These are phyloP conservation scores for Spea bombifrons DNA, from an alignment of 2,113 vertebrate genomes.

Conservation along the genomic window DNA sequence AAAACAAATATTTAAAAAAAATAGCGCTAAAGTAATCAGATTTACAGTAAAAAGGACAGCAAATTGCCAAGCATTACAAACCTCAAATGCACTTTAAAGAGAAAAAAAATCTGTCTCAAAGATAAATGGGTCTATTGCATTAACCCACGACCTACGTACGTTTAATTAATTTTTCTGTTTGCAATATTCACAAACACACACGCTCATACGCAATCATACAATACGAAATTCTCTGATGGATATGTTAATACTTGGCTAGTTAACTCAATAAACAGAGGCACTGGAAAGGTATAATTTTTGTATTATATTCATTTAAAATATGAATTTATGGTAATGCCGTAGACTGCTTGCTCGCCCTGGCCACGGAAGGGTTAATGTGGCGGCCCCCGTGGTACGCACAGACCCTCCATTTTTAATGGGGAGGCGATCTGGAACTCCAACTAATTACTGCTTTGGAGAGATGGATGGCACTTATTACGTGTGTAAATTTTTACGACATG, in stretches of 20 bases:
- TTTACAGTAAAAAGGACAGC: slow-evolving; percentile 29
- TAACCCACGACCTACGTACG: slow-evolving; percentile 20
- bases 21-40: slow-evolving; percentile 20
- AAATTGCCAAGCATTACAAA: neutral
- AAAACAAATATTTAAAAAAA: slow-evolving; percentile 25
- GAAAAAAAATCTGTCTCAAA: slow-evolving; percentile 1
- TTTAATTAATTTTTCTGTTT: slow-evolving; percentile 15
- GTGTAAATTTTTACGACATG: slow-evolving; percentile 46
- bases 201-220: too few species aligned
- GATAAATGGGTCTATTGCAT: slow-evolving; percentile 12
- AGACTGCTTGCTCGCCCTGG: too few species aligned
- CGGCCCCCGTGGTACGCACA: too few species aligned
- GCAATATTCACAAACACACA: neutral
- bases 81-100: neutral
- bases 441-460: slow-evolving; percentile 41
- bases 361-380: too few species aligned
- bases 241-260: too few species aligned
- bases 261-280: too few species aligned
- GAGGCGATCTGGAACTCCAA: slow-evolving; percentile 6
- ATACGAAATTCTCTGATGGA: too few species aligned
- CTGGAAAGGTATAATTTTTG: too few species aligned
- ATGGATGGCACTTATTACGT: slow-evolving; percentile 46
- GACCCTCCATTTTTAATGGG: neutral
- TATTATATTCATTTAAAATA: too few species aligned
- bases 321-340: too few species aligned